Evolutionary conservation across 2,113 vertebrate species (phyloP).

Genomic region (Pollachius pollachius): DNA sequence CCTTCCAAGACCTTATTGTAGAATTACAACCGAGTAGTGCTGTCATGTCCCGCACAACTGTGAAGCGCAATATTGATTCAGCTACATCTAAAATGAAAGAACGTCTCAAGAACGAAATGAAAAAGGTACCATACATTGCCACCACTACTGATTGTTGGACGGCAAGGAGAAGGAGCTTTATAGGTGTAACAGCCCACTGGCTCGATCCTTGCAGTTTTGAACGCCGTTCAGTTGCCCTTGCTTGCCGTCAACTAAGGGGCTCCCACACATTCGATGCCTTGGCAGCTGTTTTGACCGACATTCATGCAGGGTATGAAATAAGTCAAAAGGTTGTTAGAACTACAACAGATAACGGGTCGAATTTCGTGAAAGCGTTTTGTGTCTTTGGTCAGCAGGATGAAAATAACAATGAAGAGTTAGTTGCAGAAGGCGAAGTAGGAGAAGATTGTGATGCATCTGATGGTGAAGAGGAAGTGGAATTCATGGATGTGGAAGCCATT

Average conservation of each 20-base stretch:
- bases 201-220: too few relatives aligned
- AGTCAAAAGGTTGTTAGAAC: constrained; percentile 26
- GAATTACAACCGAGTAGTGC: background rate
- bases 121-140: background rate
- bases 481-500: background rate
- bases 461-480: too few relatives aligned
- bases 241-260: too few relatives aligned
- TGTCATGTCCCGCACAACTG: background rate
- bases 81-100: background rate
- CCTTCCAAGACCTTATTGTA: background rate
- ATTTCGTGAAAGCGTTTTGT: constrained; percentile 36
- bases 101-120: background rate
- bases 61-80: background rate
- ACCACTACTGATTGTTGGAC: background rate
- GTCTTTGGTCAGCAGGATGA: constrained; percentile 29
- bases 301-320: constrained; percentile 15
- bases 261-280: too few relatives aligned
- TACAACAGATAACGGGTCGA: background rate
- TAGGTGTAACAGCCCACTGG: too few relatives aligned
- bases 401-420: constrained; percentile 20
- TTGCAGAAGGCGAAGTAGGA: background rate
- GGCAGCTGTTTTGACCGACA: constrained; percentile 10
- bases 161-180: background rate
- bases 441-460: too few relatives aligned
- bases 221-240: background rate